Evolutionary conservation across 2,113 vertebrate genomes (phyloP), one percentile per base, ranked within the genome.

Genomic region (Sula dactylatra): DNA sequence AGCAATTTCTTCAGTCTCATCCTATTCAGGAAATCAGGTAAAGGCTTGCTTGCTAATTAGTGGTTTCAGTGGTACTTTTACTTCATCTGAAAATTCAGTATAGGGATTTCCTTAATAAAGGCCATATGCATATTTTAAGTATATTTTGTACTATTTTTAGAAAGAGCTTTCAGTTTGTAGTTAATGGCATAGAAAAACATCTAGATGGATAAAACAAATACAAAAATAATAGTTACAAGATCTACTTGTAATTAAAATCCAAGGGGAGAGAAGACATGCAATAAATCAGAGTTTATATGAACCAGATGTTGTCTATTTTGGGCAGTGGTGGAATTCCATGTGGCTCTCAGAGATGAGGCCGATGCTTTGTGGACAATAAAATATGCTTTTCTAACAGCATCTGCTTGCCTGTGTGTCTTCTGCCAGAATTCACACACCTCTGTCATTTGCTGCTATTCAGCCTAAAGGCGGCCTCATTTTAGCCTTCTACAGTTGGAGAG

Each of bases 21-120:
- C 7, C 31, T 82, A 9, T 58, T 77, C 29, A 34, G 66, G 26
- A 81, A 62, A 88, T 73, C 42, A 64, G 38, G n/a, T 54, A 52
- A 52, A 54, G 40, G 45, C 49, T 83, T 76, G 40, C 49, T 84
- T 59, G 42, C 71, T 83, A 49, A 88, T 79, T 74, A 21, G 29
- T 76, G 55, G 31, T 92, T 96, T 94, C 93, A 77, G 32, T 65
- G 67, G 58, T 91, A 42, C 27, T 94, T 94, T 25, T 81, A 50
- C 49, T 86, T 82, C 64, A 45, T 94, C 88, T 92, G 31, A 81
- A 92, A 76, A 83, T 71, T 59, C 79, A 59, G 55, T 26, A 27
- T 4, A 38, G 82, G 64, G 59, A 69, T 97, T 96, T 95, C 54
- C 72, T 73, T 94, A 94, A 92, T 92, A 90, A 92, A 93, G 67